phyloP scores from a whole-genome alignment of 37 sponge, comb jelly and placozoan species.

The Mnemiopsis leidyi region DNA sequence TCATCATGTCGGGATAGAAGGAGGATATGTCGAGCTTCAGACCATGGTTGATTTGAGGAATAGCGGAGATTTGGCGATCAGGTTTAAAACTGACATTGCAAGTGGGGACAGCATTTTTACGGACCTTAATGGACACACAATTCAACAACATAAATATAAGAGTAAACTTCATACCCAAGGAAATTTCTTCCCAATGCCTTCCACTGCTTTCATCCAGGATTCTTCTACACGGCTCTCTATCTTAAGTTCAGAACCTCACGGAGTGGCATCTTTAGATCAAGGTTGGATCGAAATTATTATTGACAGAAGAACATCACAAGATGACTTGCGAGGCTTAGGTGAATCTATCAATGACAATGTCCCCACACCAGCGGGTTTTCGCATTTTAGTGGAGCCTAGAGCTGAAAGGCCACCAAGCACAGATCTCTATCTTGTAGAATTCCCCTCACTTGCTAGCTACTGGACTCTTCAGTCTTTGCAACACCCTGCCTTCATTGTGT shows the following conservation, averaged over 20 bases:
- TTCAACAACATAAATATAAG: constrained; percentile 41
- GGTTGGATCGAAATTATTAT: constrained; percentile 16
- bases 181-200: constrained; percentile 2
- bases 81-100: background rate
- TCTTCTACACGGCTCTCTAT: background rate
- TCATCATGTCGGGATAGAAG: background rate
- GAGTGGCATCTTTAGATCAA: background rate
- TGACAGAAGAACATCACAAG: background rate
- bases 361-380: background rate
- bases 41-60: background rate
- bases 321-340: constrained; percentile 16
- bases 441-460: background rate
- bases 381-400: background rate
- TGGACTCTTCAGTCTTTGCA: background rate
- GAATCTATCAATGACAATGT: background rate
- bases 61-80: background rate
- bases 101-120: background rate
- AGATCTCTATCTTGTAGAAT: background rate
- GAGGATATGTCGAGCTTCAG: background rate
- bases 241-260: constrained; percentile 1
- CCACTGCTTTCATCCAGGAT: constrained; percentile 36
- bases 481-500: background rate
- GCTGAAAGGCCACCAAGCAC: background rate
- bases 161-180: background rate
- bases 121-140: constrained; percentile 17